These are phyloP conservation scores for Parapristionchus giblindavisi DNA, from an alignment of 2,888 invertebrate species.

Conservation along the genomic window DNA sequence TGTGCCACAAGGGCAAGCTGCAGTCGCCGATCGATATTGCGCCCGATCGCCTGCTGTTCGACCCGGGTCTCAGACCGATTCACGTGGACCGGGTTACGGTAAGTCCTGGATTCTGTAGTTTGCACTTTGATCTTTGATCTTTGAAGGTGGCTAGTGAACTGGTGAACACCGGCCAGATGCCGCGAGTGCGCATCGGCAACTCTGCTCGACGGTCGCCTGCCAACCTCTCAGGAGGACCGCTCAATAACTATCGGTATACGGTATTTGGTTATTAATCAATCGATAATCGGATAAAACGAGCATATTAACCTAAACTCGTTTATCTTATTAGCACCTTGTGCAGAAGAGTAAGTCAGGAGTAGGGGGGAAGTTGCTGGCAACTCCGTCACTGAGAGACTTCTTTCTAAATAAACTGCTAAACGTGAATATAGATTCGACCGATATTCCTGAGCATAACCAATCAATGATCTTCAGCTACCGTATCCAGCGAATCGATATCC, in stretches of 20 bases:
- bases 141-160: slow-evolving; percentile 53
- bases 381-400: too few relatives aligned
- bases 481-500: slow-evolving; percentile 71
- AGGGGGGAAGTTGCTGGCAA: too few relatives aligned
- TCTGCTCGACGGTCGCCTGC: slow-evolving; percentile 78
- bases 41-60: slow-evolving; percentile 89
- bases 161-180: slow-evolving; percentile 63
- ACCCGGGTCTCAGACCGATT: slow-evolving; percentile 89
- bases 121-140: slow-evolving; percentile 16
- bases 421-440: slow-evolving; percentile 36
- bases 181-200: slow-evolving; percentile 57
- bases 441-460: slow-evolving; percentile 46
- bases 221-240: slow-evolving; percentile 56
- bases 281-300: too few relatives aligned
- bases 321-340: too few relatives aligned
- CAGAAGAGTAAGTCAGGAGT: too few relatives aligned
- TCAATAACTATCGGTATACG: slow-evolving; percentile 52
- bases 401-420: too few relatives aligned
- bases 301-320: too few relatives aligned
- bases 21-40: slow-evolving; percentile 97
- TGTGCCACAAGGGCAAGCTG: slow-evolving; percentile 93
- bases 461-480: slow-evolving; percentile 73
- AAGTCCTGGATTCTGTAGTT: slow-evolving; percentile 62
- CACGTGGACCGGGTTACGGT: slow-evolving; percentile 93
- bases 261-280: too few relatives aligned